Percentiles rank a stretch among this genome's conserved stretches.
Evolutionary conservation across 1,140 invertebrate genomes (phyloP).

Genomic region (Bombus fervidus): DNA sequence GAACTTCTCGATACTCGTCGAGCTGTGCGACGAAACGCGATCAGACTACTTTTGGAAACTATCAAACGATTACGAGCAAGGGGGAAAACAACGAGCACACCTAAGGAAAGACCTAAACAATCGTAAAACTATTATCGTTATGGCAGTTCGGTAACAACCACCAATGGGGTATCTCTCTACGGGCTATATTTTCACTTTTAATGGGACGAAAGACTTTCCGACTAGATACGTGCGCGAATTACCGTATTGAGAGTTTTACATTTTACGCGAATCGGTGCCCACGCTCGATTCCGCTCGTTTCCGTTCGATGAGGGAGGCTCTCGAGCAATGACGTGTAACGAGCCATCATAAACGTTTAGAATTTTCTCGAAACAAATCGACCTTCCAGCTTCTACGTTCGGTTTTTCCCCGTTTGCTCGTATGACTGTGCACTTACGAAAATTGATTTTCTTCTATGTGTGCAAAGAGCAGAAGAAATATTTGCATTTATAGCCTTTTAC

Average conservation of each 20-base stretch:
- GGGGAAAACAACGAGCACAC: no score
- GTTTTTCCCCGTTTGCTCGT: background rate
- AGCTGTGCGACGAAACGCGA: no score
- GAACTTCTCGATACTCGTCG: no score
- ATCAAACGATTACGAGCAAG: no score
- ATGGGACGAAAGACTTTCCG: background rate
- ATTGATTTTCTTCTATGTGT: background rate
- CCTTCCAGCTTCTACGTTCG: background rate
- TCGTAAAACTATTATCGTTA: no score
- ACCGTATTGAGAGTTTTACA: background rate
- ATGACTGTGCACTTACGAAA: background rate
- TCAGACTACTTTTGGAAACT: no score
- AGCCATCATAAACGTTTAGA: slow-evolving; percentile 1
- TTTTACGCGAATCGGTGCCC: background rate
- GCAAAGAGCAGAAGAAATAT: background rate
- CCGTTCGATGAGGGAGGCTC: background rate
- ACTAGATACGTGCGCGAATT: background rate
- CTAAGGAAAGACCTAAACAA: no score
- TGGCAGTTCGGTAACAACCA: no score
- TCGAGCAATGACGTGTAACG: background rate
- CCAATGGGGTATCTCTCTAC: no score
- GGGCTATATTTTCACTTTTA: background rate
- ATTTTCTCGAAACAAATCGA: slow-evolving; percentile 5
- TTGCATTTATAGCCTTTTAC: background rate
- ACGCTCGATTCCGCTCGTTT: background rate